Evolutionary conservation across 1,140 invertebrate genomes (phyloP), one percentile per base, ranked within the genome.

Genomic region (Ladona fulva): DNA sequence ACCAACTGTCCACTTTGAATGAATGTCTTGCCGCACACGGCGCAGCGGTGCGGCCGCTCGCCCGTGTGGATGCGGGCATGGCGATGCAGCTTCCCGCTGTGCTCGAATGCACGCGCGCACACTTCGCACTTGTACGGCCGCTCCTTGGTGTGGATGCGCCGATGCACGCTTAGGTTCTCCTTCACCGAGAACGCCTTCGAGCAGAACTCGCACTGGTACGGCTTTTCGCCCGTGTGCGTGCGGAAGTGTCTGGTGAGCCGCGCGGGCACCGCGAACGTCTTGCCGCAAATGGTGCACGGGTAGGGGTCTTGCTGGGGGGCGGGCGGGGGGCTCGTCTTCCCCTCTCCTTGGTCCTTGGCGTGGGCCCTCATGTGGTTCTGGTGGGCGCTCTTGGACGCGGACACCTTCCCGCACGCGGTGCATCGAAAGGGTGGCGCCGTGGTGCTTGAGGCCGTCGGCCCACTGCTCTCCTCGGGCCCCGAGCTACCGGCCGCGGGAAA

Each of bases 211-310:
- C 96, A 97, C 82, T 94, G 90, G 81, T 93, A 95, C 0, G 93
- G 93, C 77, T 91, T 90, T 83, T 93, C 93, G 1, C 96, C 95
- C 0, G 94, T 96, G 83, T 96, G 95, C 0, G 94, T 95, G 44
- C 95, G 89, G 84, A 96, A 96, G 84, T 98, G 96, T 10, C 95
- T 90, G 0, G 94, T 95, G 77, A 98, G 86, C 74, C 96, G 86
- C n/a, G 95, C 95, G 5, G 94, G 94, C 22, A 96, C 95, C 5
- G 94, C 92, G 84, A 97, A 97, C 0, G 94, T 95, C 84, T 97
- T 97, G 78, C 92, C 90, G 85, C 96, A 98, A 78, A 96, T 92
- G 83, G 95, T 93, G 85, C 95, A 98, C 66, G 92, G 90, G 85
- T 95, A 95, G 7, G 92, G 93, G 85, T 94, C 93, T 10, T 90